These are phyloP conservation scores for Panthera tigris DNA, from an alignment of 2,113 vertebrate species.

Conservation along the genomic window DNA sequence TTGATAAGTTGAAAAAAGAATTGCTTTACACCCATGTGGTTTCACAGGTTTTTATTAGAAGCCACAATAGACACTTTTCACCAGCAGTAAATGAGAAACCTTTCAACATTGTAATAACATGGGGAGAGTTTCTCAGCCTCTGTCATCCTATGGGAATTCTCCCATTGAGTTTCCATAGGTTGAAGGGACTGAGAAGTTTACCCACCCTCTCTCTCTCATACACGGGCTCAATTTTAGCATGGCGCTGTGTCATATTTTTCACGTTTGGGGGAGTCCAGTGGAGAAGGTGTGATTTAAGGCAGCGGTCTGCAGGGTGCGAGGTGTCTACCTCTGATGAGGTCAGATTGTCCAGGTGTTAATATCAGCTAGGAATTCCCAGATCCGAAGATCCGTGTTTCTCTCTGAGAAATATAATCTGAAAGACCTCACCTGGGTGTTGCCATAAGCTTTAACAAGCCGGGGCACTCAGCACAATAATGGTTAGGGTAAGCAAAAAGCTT, in stretches of 20 bases:
- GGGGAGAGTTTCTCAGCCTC: not conserved
- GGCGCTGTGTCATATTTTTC: not conserved
- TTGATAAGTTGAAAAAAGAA: constrained; percentile 54
- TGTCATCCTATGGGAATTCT: not conserved
- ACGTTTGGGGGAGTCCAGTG: not conserved
- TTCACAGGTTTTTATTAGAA: constrained; percentile 73
- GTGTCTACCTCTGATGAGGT: not conserved
- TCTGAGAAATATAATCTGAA: not conserved
- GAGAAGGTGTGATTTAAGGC: not conserved
- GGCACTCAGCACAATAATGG: rapidly evolving
- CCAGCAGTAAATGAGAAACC: constrained; percentile 59
- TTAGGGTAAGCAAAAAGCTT: not conserved
- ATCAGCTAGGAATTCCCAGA: not conserved
- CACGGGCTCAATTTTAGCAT: not conserved
- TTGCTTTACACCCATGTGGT: constrained; percentile 51
- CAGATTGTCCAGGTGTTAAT: not conserved
- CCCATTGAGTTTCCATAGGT: not conserved
- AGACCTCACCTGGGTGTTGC: not conserved
- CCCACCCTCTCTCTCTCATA: not conserved
- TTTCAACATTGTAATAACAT: constrained; percentile 26
- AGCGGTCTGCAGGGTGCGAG: not conserved
- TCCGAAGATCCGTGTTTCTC: not conserved
- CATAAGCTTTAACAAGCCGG: not conserved
- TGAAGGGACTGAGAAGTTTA: not conserved
- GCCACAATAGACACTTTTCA: constrained; percentile 59